phyloP scores from a whole-genome alignment of 2,888 invertebrate genomes.

The Metallyticus violacea region DNA sequence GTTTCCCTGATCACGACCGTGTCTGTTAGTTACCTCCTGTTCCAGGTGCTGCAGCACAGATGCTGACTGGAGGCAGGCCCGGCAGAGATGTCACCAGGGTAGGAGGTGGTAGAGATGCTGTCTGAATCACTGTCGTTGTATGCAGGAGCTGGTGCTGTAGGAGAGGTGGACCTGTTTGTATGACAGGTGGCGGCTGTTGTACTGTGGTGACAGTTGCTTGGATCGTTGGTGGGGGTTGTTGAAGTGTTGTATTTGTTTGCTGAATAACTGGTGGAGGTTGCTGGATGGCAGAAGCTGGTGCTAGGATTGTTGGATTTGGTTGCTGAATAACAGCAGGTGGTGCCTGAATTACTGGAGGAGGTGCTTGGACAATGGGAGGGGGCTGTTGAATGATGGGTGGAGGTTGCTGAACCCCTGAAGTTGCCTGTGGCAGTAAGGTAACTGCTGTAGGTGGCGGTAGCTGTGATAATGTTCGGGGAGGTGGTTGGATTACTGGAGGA shows the following conservation, averaged over 20 bases:
- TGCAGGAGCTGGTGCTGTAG: constrained; percentile 41
- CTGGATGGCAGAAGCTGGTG: constrained; percentile 34
- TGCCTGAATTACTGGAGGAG: neutral
- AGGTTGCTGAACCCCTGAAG: neutral
- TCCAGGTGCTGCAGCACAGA: constrained; percentile 10
- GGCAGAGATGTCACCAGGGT: constrained; percentile 44
- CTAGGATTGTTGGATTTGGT: neutral
- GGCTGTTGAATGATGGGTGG: neutral
- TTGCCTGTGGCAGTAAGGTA: constrained; percentile 35
- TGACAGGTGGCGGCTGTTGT: constrained; percentile 46
- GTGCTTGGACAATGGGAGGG: constrained; percentile 36
- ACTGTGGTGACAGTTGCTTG: constrained; percentile 39
- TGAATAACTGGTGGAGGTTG: constrained; percentile 39
- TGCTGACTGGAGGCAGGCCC: constrained; percentile 36
- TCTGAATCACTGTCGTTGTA: constrained; percentile 38
- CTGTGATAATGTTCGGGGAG: neutral
- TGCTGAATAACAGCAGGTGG: constrained; percentile 24
- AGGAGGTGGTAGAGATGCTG: neutral
- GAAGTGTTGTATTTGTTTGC: neutral
- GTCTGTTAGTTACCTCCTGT: constrained; percentile 29
- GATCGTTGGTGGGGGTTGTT: constrained; percentile 43
- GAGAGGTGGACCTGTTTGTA: constrained; percentile 48
- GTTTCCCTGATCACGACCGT: neutral
- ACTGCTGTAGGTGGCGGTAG: neutral
- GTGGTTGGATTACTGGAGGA: constrained; percentile 40